These are phyloP conservation scores for Amiota minor DNA, from an alignment of 2,888 invertebrate genomes.

Conservation along the genomic window DNA sequence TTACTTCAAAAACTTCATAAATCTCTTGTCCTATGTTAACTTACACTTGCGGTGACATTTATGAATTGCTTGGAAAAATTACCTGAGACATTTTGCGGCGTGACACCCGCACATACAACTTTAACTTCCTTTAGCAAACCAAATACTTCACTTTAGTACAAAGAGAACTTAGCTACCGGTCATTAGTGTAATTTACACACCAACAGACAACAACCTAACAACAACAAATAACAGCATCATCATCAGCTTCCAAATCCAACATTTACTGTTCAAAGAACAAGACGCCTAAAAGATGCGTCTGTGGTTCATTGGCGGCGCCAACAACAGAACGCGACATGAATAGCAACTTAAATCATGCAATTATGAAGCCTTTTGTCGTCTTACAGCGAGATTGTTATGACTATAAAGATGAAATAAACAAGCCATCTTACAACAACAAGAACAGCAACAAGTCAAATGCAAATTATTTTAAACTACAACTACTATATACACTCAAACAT, in stretches of 20 bases:
- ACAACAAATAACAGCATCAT: constrained; percentile 10
- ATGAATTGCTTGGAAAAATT: constrained; percentile 66
- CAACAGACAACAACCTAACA: constrained; percentile 26
- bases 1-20: background rate
- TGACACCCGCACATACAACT: constrained; percentile 52
- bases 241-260: no score
- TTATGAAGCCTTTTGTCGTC: constrained; percentile 70
- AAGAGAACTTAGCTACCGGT: constrained; percentile 4
- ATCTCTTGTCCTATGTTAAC: background rate
- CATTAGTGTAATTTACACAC: constrained; percentile 59
- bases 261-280: background rate
- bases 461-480: constrained; percentile 17
- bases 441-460: constrained; percentile 6
- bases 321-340: constrained; percentile 51
- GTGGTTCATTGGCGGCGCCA: constrained; percentile 24
- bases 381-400: constrained; percentile 18
- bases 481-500: no score
- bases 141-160: background rate
- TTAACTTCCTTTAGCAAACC: constrained; percentile 23
- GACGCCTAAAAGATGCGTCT: constrained; percentile 19
- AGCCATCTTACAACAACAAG: background rate
- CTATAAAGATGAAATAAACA: background rate
- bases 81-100: constrained; percentile 53
- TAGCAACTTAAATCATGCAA: constrained; percentile 71
- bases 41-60: constrained; percentile 61